phyloP scores from a whole-genome alignment of 2,797 vertebrate genomes.

The Halcyon badia region DNA sequence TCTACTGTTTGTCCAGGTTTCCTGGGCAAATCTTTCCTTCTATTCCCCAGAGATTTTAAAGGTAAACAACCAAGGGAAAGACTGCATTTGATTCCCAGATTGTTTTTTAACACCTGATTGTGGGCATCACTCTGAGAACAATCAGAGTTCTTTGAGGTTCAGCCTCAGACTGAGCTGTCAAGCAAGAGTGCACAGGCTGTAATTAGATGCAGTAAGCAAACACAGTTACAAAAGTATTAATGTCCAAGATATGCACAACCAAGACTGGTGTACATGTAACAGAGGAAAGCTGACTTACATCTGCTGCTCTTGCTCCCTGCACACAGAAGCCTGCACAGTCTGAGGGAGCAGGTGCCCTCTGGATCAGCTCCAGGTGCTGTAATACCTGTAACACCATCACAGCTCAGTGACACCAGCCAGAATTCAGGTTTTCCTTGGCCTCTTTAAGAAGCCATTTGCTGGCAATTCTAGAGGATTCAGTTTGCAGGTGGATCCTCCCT shows the following conservation, averaged over 20 bases:
- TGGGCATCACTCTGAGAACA: neutral
- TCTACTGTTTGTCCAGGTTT: neutral
- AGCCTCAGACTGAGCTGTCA: neutral
- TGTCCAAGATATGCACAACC: neutral
- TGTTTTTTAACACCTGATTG: neutral
- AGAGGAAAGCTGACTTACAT: neutral
- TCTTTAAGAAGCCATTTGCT: neutral
- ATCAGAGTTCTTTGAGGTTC: neutral
- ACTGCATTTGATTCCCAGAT: neutral
- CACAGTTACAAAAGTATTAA: neutral
- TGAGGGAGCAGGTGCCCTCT: neutral
- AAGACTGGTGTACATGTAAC: neutral
- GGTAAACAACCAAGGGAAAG: neutral
- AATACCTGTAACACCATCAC: neutral
- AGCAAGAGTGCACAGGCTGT: neutral
- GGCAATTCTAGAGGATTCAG: neutral
- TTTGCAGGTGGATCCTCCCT: neutral
- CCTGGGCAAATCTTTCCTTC: neutral
- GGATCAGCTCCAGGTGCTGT: neutral
- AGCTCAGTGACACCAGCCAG: neutral
- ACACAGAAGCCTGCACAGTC: neutral
- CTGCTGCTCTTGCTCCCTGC: neutral
- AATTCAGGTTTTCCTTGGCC: neutral
- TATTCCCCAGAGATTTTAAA: neutral
- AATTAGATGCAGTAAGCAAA: neutral